These are phyloP conservation scores for Muscicapa comitata DNA, from an alignment of 2,797 vertebrate species.

Conservation along the genomic window DNA sequence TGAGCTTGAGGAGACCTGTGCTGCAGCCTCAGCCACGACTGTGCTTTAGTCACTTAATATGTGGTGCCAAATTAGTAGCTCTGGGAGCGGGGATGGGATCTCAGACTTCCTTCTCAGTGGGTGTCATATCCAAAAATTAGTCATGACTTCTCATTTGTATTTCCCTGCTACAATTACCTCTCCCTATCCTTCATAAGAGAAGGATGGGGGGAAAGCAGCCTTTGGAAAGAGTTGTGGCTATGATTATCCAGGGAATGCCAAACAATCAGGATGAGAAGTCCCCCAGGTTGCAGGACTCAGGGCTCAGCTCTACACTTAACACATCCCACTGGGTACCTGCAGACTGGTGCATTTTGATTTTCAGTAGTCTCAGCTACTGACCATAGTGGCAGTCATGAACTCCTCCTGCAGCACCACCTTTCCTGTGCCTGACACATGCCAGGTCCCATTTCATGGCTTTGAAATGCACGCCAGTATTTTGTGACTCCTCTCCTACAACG, in stretches of 20 bases:
- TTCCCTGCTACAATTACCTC: neutral
- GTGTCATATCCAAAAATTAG: neutral
- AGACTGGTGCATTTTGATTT: neutral
- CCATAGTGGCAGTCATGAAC: neutral
- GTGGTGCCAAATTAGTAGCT: neutral
- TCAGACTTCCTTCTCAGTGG: neutral
- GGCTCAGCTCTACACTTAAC: neutral
- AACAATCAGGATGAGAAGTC: neutral
- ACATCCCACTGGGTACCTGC: neutral
- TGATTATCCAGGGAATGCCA: neutral
- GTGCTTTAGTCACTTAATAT: neutral
- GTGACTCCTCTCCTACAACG: neutral
- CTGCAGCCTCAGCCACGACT: neutral
- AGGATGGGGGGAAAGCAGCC: neutral
- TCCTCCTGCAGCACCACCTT: neutral
- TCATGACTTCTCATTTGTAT: neutral
- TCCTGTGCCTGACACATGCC: neutral
- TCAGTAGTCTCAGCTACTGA: neutral
- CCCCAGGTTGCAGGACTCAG: neutral
- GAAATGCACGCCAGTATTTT: neutral
- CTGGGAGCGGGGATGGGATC: neutral
- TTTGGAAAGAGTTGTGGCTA: neutral
- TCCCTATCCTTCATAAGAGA: neutral
- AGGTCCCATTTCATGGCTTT: neutral
- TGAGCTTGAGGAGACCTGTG: neutral